Base-by-base conservation (phyloP, 2,888 invertebrate species). In the Colostygia pectinataria region DNA sequence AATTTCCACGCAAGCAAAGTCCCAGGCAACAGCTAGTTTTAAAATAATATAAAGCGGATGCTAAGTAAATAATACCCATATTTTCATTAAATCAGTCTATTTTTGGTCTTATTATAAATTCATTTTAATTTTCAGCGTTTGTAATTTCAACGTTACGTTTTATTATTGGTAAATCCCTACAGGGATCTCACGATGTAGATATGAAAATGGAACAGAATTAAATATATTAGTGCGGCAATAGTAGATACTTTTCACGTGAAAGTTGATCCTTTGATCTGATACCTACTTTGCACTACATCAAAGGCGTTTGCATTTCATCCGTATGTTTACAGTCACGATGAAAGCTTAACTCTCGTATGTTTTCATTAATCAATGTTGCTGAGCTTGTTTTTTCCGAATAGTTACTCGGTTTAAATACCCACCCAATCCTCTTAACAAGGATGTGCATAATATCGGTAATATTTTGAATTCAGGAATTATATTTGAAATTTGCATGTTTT, bases 401-500 rank as follows among this genome's bases (percentile, higher is more conserved):
- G 32, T 31, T 33, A 43, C 23, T 15, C 12, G 12, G 24, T 27
- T n/a, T n/a, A n/a, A n/a, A n/a, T 25, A 28, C 5, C 28, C 41
- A 36, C 18, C 15, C 27, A 48, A 25, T 37, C 29, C 20, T 31
- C 23, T 37, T 32, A 38, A 33, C 48, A 49, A 33, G 32, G 32
- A 18, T 23, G 20, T 31, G 33, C 41, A 32, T 37, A 33, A 33
- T 34, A 38, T 37, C 23, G 20, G 36, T n/a, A 42, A 43, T 38
- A 43, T 24, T 43, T 25, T 14, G 27, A 24, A 12, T 27, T 27
- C 23, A 15, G 10, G 28, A 43, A 27, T 42, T 32, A 28, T n/a
- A 49, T 49, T 27, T 27, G 9, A 9, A 32, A 33, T 45, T 33
- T 38, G 38, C 32, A 34, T 40, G 29, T n/a, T n/a, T n/a, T n/a